Evolutionary conservation across 2,113 vertebrate genomes (phyloP).

Genomic region (Ptyas mucosa): DNA sequence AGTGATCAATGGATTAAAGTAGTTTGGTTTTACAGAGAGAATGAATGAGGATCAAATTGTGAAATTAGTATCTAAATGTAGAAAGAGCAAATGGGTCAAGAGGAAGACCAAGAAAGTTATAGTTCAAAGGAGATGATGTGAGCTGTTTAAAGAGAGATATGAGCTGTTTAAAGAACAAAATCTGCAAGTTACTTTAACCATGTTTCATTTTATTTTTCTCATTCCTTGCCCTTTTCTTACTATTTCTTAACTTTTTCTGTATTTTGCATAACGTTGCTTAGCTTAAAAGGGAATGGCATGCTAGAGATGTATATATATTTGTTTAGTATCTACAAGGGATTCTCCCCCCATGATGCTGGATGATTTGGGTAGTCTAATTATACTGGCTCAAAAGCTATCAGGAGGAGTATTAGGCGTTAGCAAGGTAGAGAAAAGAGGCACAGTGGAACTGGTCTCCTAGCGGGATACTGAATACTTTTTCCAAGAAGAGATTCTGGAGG

Average conservation of each 20-base stretch:
- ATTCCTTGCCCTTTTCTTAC: not conserved
- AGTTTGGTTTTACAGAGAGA: not conserved
- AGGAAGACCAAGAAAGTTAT: not conserved
- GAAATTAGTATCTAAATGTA: not conserved
- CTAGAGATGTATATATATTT: not conserved
- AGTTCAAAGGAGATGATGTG: not conserved
- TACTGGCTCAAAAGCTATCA: not conserved
- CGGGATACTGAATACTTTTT: not conserved
- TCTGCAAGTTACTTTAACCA: not conserved
- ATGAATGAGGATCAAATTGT: not conserved
- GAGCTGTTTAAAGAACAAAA: not conserved
- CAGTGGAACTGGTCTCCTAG: not conserved
- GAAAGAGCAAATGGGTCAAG: not conserved
- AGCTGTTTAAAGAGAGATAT: not conserved
- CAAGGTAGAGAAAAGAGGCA: not conserved
- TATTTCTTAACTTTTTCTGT: not conserved
- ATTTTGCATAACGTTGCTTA: not conserved
- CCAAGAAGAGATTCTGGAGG: not conserved
- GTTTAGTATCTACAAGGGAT: not conserved
- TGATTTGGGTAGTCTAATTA: not conserved
- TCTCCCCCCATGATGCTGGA: not conserved
- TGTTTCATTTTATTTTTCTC: not conserved
- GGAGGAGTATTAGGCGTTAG: not conserved
- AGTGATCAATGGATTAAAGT: not conserved
- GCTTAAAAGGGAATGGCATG: not conserved